Conservation (phyloP, 1,140 invertebrate species). For the Drosophila suzukii region DNA sequence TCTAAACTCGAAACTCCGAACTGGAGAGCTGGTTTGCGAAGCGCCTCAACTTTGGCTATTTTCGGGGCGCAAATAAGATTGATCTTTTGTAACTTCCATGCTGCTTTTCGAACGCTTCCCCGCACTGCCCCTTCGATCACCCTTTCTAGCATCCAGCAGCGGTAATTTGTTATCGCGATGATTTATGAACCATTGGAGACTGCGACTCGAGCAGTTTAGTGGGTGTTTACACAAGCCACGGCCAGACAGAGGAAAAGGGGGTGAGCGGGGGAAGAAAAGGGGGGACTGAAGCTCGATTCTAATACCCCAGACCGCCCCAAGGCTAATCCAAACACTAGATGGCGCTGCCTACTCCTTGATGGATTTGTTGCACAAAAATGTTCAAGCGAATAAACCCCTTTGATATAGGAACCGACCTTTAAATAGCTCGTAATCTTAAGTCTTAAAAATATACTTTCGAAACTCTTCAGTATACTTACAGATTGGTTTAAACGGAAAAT, state of each 20-base stretch:
- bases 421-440: background rate
- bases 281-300: constrained; percentile 55
- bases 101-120: constrained; percentile 50
- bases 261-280: background rate
- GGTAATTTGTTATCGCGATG: constrained; percentile 83
- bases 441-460: background rate
- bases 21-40: constrained; percentile 39
- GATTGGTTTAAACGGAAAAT: no score
- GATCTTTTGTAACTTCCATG: constrained; percentile 83
- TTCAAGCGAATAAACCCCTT: background rate
- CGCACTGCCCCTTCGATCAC: background rate
- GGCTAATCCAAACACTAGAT: constrained; percentile 53
- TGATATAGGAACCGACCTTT: background rate
- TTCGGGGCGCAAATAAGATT: constrained; percentile 80
- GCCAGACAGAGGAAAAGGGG: background rate
- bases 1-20: constrained; percentile 25
- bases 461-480: background rate
- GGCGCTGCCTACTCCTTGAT: constrained; percentile 69
- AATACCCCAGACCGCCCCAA: constrained; percentile 51
- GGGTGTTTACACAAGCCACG: constrained; percentile 78
- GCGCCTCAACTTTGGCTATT: constrained; percentile 67
- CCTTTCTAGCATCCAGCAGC: constrained; percentile 54
- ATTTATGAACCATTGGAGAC: constrained; percentile 78
- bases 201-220: constrained; percentile 59
- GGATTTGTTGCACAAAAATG: constrained; percentile 66